Percentiles rank a stretch among this genome's conserved stretches.
Evolutionary conservation across 2,113 vertebrate species (phyloP).

Genomic region (Epinephelus lanceolatus): DNA sequence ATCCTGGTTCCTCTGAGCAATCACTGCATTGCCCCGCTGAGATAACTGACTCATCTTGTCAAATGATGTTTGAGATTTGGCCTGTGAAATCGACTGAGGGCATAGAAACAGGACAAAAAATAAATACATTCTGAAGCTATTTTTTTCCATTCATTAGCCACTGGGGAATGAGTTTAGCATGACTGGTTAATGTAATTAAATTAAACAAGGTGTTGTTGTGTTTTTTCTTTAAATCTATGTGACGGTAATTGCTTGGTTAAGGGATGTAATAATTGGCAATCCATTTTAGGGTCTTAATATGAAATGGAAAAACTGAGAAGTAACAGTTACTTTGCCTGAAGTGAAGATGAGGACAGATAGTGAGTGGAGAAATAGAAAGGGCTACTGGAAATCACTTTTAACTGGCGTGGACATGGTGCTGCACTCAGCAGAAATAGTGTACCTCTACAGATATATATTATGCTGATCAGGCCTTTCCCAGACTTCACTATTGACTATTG

Average conservation of each 20-base stretch:
- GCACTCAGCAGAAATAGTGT: conserved; percentile 59
- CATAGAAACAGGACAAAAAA: conserved; percentile 7
- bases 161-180: conserved; percentile 34
- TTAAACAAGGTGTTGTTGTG: conserved; percentile 23
- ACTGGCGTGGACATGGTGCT: conserved; percentile 64
- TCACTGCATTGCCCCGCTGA: conserved; percentile 28
- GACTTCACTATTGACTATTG: conserved; percentile 29
- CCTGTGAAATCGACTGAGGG: conserved; percentile 39
- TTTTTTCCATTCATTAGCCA: conserved; percentile 39
- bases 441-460: conserved; percentile 49
- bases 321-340: conserved; percentile 28
- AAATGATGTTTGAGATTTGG: conserved; percentile 48
- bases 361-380: conserved; percentile 20
- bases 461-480: conserved; percentile 44
- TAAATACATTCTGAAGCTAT: conserved; percentile 8
- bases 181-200: conserved; percentile 53
- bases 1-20: conserved; percentile 30
- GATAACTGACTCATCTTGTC: conserved; percentile 51
- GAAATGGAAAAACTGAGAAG: conserved; percentile 11
- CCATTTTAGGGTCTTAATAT: background rate
- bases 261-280: conserved; percentile 26
- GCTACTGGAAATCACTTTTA: conserved; percentile 48
- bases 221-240: conserved; percentile 1
- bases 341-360: conserved; percentile 8
- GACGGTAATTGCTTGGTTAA: conserved; percentile 9